Percentiles rank a stretch among this genome's conserved stretches.
Conservation (phyloP, 2,113 vertebrate species). For the Merops nubicus region DNA sequence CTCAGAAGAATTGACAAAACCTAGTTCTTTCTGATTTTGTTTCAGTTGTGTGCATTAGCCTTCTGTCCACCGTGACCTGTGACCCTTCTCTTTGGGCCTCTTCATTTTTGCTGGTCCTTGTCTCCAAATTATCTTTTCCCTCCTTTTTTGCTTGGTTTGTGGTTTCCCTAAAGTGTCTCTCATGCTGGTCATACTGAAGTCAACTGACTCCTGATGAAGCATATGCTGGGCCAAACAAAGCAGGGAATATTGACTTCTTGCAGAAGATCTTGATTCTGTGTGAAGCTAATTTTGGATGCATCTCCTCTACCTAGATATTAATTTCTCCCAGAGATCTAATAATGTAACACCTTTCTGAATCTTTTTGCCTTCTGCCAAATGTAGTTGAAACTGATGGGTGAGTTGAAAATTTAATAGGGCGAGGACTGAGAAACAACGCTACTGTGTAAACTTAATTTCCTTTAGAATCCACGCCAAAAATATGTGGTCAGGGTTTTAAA, state of each 20-base stretch:
- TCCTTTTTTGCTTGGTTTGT: neutral
- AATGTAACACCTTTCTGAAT: neutral
- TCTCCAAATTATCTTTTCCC: neutral
- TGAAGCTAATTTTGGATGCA: neutral
- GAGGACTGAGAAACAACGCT: neutral
- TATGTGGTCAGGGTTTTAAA: neutral
- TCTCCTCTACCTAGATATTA: neutral
- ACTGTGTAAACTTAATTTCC: neutral
- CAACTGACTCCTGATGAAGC: neutral
- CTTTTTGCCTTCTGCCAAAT: neutral
- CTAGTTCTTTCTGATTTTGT: neutral
- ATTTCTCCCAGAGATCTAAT: neutral
- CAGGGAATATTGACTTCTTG: neutral
- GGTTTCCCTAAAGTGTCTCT: neutral
- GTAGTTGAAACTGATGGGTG: neutral
- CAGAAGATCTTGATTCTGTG: neutral
- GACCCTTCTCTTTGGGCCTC: neutral
- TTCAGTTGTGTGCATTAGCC: neutral
- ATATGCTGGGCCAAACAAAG: neutral
- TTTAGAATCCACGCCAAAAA: neutral
- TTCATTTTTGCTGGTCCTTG: fast-evolving
- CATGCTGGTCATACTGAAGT: neutral
- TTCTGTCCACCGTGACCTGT: neutral
- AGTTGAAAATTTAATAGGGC: neutral
- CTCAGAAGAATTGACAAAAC: neutral